phyloP scores from a whole-genome alignment of 2,797 vertebrate species.

The Dallia pectoralis region DNA sequence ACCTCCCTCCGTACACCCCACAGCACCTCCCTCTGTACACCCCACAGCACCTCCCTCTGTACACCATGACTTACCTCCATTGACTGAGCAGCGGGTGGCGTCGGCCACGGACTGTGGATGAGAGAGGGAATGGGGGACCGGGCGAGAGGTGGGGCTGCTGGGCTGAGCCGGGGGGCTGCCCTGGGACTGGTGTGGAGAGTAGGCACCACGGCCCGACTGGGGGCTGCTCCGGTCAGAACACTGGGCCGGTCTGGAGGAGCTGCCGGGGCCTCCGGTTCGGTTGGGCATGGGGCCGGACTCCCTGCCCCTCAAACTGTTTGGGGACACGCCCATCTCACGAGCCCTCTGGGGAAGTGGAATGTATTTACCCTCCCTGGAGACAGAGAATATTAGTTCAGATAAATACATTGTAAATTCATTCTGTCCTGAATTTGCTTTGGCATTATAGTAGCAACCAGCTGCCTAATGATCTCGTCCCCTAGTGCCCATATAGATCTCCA shows the following conservation, averaged over 20 bases:
- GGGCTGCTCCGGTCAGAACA: conserved; percentile 62
- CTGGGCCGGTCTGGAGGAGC: conserved; percentile 49
- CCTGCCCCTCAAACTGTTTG: conserved; percentile 57
- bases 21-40: background rate
- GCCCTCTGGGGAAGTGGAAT: conserved; percentile 80
- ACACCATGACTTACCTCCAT: conserved; percentile 57
- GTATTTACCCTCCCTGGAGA: conserved; percentile 80
- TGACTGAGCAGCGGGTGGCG: conserved; percentile 52
- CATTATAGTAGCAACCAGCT: no score
- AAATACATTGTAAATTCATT: no score
- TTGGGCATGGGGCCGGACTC: conserved; percentile 26
- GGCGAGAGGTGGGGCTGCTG: conserved; percentile 42
- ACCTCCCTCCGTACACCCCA: background rate
- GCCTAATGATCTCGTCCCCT: no score
- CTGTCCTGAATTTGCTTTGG: no score
- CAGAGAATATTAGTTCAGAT: background rate
- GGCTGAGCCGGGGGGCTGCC: conserved; percentile 53
- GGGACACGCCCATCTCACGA: conserved; percentile 74
- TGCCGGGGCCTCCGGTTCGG: conserved; percentile 15
- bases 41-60: background rate
- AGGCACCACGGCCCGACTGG: conserved; percentile 54
- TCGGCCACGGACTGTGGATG: conserved; percentile 61
- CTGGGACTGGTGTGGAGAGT: conserved; percentile 64
- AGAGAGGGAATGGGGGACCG: conserved; percentile 61
- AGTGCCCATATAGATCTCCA: no score